Conservation (phyloP, 2,113 vertebrate species). For the Petromus typicus region DNA sequence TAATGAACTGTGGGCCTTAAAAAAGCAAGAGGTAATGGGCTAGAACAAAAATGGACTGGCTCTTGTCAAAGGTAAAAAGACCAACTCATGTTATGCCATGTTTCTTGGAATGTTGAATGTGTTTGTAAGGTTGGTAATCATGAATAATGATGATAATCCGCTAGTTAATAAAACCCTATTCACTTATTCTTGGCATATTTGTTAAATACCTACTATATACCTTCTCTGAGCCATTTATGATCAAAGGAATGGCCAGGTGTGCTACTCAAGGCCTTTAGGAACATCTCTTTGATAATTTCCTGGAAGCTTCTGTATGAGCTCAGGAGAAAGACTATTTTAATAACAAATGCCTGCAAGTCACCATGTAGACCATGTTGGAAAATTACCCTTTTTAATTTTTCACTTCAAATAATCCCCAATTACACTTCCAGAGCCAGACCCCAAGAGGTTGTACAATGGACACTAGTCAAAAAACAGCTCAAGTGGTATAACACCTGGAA, state of each 20-base stretch:
- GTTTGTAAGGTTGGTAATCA: not conserved
- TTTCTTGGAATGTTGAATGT: not conserved
- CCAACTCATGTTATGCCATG: not conserved
- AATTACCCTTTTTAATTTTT: conserved; percentile 37
- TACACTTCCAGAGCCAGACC: conserved; percentile 15
- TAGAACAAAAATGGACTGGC: not conserved
- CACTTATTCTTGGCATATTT: not conserved
- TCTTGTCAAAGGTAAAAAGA: conserved; percentile 16
- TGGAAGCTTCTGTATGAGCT: not conserved
- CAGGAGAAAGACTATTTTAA: not conserved
- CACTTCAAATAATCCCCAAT: conserved; percentile 57
- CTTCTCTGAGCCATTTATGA: not conserved
- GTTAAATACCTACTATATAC: not conserved
- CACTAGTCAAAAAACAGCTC: not conserved
- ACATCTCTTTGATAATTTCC: not conserved
- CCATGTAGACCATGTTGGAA: not conserved
- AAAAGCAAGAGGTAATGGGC: not conserved
- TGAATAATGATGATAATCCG: not conserved
- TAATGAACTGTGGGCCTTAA: not conserved
- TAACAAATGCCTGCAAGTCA: conserved; percentile 28
- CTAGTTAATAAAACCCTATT: not conserved
- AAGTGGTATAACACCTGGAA: not conserved
- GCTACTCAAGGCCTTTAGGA: not conserved
- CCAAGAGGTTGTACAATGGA: not conserved
- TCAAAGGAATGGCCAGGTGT: not conserved